phyloP scores from a whole-genome alignment of 2,113 vertebrate genomes.

The Thinocorus orbignyianus region DNA sequence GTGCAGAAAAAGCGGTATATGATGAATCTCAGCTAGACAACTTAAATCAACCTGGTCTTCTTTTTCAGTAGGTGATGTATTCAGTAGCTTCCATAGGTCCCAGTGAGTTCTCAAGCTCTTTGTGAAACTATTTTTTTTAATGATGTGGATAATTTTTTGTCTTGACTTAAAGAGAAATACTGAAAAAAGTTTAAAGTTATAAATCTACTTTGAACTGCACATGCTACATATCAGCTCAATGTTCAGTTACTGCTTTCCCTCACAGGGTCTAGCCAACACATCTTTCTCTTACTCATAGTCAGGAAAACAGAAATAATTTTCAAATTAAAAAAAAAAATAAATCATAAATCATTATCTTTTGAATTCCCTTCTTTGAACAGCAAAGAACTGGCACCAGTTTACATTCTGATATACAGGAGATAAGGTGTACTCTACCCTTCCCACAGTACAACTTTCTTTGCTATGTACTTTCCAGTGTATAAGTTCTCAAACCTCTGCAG shows the following conservation, averaged over 20 bases:
- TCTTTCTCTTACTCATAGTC: background rate
- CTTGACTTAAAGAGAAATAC: background rate
- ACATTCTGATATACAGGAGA: background rate
- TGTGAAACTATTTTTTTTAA: background rate
- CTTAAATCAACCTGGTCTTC: background rate
- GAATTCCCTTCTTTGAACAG: background rate
- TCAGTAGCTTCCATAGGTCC: background rate
- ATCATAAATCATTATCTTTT: background rate
- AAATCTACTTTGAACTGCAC: background rate
- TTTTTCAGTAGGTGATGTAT: background rate
- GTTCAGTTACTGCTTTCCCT: background rate
- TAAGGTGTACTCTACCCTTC: background rate
- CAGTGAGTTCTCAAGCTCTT: background rate
- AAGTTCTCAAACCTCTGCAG: background rate
- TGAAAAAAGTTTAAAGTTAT: background rate
- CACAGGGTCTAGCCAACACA: background rate
- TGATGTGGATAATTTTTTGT: background rate
- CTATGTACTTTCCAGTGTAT: background rate
- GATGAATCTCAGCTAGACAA: background rate
- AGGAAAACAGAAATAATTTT: background rate
- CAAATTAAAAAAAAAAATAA: background rate
- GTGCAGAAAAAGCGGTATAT: background rate
- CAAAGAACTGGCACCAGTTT: background rate
- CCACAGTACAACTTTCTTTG: background rate
- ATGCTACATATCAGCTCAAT: background rate